These are phyloP conservation scores for Thamnophis sirtalis DNA, from an alignment of 2,113 vertebrate genomes.

Conservation along the genomic window DNA sequence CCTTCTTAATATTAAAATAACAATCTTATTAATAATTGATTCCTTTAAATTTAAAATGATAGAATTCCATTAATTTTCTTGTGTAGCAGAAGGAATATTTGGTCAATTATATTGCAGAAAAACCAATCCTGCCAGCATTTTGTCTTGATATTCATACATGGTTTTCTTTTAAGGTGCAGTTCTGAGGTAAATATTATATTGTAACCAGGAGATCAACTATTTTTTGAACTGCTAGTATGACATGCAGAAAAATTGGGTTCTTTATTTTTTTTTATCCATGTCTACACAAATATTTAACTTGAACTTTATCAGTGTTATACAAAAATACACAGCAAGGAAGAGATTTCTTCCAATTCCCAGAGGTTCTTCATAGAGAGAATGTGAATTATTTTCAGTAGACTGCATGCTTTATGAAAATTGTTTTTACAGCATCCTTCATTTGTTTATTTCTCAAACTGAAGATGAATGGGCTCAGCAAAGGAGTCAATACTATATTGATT, in stretches of 20 bases:
- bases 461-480: conserved; percentile 56
- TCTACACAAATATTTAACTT: neutral
- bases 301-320: neutral
- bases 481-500: conserved; percentile 52
- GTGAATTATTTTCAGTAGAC: neutral
- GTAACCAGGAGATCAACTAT: neutral
- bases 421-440: conserved; percentile 50
- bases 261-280: neutral
- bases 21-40: neutral
- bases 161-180: neutral
- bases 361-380: neutral
- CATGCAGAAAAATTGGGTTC: neutral
- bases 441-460: conserved; percentile 62
- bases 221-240: neutral
- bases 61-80: neutral
- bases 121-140: neutral
- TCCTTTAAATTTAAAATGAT: neutral
- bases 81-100: neutral
- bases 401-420: neutral
- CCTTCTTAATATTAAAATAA: neutral
- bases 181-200: neutral
- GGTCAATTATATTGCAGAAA: neutral
- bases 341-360: neutral
- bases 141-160: neutral
- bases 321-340: neutral